Base-by-base conservation (phyloP, 2,888 invertebrate genomes). In the Heliconius erato region DNA sequence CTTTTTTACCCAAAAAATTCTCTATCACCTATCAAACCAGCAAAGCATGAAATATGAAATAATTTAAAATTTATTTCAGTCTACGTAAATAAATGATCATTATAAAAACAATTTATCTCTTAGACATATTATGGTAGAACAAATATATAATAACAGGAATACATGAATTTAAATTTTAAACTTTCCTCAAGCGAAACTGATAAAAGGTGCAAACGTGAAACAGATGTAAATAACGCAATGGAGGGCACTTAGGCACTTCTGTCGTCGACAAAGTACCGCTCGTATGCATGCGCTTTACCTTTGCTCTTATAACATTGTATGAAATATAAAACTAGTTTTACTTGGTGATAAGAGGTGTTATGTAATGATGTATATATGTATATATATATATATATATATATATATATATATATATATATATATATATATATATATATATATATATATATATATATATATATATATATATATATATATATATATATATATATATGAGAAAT, bases 211-310 rank as follows among this genome's bases (percentile, higher is more conserved):
- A 35, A 23, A 69, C 35, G 35, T 69, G 69, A 32, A 69, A 69
- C 23, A 69, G 19, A 69, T 69, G 69, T 35, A 69, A 69, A 69
- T 69, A 35, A 69, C 69, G 35, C 35, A 35, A 32, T 40, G 23
- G 69, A 69, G 23, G 69, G 69, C 69, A 69, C 35, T 69, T n/a
- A 35, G 5, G 69, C 35, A 35, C 68, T 19, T 69, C 35, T 35
- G 69, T 69, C 69, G 69, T 35, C 69, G 69, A 69, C 35, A 69
- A 69, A 69, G 35, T 69, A 69, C 32, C 16, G 68, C 68, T n/a
- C 23, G 28, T 19, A 69, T 69, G 35, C 69, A 35, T 23, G 35
- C 23, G 32, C 69, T 69, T 23, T 35, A 23, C 23, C 69, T 69
- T 35, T 11, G 35, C 69, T 69, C 69, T 69, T 69, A 35, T 69